phyloP scores from a whole-genome alignment of 2,888 invertebrate species.

The Leucania comma region DNA sequence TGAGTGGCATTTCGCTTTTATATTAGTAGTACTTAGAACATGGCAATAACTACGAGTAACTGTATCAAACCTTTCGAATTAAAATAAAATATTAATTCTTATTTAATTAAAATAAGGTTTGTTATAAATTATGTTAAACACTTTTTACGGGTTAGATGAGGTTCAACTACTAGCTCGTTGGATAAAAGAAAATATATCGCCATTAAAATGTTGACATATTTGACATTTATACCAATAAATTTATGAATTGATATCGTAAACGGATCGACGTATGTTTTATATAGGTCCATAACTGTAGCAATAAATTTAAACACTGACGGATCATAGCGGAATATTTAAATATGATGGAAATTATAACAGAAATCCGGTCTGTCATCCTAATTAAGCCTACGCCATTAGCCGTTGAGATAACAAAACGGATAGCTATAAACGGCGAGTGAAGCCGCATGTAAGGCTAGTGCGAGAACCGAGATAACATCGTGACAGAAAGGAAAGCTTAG shows the following conservation, averaged over 20 bases:
- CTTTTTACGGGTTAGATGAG: not conserved
- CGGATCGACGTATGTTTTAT: constrained; percentile 7
- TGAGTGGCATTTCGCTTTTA: too few relatives aligned
- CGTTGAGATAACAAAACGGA: constrained; percentile 68
- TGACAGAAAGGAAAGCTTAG: constrained; percentile 69
- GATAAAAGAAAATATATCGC: constrained; percentile 3
- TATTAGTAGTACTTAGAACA: not conserved
- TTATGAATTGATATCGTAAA: constrained; percentile 16
- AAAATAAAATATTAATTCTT: not conserved
- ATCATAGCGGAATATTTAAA: constrained; percentile 36
- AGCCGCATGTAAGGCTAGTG: constrained; percentile 67
- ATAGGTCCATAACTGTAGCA: not conserved
- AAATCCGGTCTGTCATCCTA: constrained; percentile 56
- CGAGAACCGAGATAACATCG: constrained; percentile 68
- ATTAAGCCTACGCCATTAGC: constrained; percentile 62
- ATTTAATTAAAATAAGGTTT: not conserved
- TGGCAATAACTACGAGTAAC: too few relatives aligned
- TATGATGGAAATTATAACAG: constrained; percentile 44
- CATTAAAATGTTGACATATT: not conserved
- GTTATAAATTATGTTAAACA: constrained; percentile 1
- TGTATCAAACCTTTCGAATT: not conserved
- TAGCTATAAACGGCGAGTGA: constrained; percentile 68
- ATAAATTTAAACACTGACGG: constrained; percentile 29
- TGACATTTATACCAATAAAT: constrained; percentile 17
- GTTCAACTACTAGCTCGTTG: not conserved